These are phyloP conservation scores for Epinotia ramella DNA, from an alignment of 2,888 invertebrate genomes.

Conservation along the genomic window DNA sequence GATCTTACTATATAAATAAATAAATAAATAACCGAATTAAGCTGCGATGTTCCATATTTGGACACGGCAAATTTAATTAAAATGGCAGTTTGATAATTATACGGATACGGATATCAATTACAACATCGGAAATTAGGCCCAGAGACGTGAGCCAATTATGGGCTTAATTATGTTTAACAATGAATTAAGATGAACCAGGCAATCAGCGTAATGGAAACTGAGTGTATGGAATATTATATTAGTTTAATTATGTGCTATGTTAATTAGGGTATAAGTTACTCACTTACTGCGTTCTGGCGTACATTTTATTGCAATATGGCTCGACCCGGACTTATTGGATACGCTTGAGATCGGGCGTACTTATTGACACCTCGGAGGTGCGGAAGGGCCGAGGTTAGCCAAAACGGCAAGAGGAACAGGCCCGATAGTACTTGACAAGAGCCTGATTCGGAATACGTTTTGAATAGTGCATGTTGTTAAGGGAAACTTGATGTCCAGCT, in stretches of 20 bases:
- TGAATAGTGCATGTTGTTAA: too few species aligned
- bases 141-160: constrained; percentile 26
- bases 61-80: constrained; percentile 25
- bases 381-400: too few species aligned
- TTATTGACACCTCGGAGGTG: too few species aligned
- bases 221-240: not conserved
- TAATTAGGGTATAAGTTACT: not conserved
- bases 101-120: constrained; percentile 29
- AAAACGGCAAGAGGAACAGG: too few species aligned
- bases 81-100: constrained; percentile 21
- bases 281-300: not conserved
- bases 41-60: constrained; percentile 12
- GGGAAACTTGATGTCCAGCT: too few species aligned
- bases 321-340: too few species aligned
- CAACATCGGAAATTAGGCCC: constrained; percentile 21
- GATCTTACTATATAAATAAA: too few species aligned
- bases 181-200: constrained; percentile 1
- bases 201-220: constrained; percentile 23
- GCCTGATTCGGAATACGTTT: too few species aligned
- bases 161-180: constrained; percentile 17
- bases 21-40: constrained; percentile 24
- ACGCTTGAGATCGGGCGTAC: too few species aligned
- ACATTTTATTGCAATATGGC: too few species aligned
- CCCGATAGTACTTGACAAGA: too few species aligned
- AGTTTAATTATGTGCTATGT: not conserved